Conservation (phyloP, 2,888 invertebrate genomes). For the Chouioia cunea region DNA sequence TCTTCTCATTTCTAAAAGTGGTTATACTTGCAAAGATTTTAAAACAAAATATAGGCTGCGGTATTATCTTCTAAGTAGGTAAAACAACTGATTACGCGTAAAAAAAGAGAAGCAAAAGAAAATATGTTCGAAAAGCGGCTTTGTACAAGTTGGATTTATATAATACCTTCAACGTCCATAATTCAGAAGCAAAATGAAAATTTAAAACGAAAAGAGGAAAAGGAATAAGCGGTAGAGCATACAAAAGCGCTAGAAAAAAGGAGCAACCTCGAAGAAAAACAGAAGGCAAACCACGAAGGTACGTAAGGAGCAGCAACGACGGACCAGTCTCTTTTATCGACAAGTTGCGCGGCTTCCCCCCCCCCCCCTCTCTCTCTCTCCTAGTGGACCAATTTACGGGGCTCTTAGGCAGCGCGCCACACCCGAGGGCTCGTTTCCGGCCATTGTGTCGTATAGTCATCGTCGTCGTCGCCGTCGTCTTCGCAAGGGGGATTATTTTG, state of each 20-base stretch:
- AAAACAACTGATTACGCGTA: no score
- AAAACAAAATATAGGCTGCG: background rate
- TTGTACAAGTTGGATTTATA: no score
- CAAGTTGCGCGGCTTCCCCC: constrained; percentile 39
- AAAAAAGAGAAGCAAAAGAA: no score
- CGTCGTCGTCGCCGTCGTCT: background rate
- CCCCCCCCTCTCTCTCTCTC: constrained; percentile 45
- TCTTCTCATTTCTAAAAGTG: background rate
- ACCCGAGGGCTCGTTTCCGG: constrained; percentile 60
- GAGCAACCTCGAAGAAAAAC: constrained; percentile 50
- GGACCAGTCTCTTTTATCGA: constrained; percentile 19
- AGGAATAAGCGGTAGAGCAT: constrained; percentile 21
- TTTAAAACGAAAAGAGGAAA: constrained; percentile 11
- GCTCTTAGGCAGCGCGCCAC: constrained; percentile 55
- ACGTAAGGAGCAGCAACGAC: constrained; percentile 21
- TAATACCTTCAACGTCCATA: no score
- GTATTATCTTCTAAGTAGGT: no score
- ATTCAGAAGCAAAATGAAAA: no score
- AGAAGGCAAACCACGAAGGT: constrained; percentile 50
- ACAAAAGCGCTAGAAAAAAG: constrained; percentile 34
- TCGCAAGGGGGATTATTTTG: constrained; percentile 55
- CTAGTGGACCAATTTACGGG: constrained; percentile 64
- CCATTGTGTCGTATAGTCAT: constrained; percentile 58
- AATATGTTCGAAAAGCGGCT: no score
- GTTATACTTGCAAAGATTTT: background rate